These are phyloP conservation scores for Aegypius monachus DNA, from an alignment of 2,113 vertebrate species.

Conservation along the genomic window DNA sequence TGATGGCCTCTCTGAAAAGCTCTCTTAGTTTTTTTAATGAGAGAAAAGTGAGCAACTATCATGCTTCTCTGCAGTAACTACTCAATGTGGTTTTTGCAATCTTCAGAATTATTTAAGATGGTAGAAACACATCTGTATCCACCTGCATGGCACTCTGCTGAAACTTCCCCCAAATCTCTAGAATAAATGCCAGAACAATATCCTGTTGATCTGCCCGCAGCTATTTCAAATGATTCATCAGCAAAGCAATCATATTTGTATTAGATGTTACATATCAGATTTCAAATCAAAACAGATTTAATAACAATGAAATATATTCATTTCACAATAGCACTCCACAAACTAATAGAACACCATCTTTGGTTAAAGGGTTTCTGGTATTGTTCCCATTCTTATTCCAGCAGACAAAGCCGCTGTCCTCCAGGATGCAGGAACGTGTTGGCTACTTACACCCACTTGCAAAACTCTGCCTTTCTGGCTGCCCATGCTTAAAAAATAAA, in stretches of 20 bases:
- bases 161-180: neutral
- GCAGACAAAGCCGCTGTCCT: neutral
- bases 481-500: neutral
- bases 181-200: neutral
- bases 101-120: neutral
- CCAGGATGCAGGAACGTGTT: neutral
- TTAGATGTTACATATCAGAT: neutral
- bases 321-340: neutral
- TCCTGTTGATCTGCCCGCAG: neutral
- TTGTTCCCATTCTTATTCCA: neutral
- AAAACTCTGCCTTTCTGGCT: neutral
- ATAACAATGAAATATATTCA: neutral
- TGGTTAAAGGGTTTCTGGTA: neutral
- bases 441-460: neutral
- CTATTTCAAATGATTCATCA: neutral
- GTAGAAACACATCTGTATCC: neutral
- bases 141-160: neutral
- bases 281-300: neutral
- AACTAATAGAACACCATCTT: neutral
- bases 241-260: neutral
- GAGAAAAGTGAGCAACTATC: neutral
- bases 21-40: neutral
- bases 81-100: neutral
- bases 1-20: neutral
- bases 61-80: neutral